A percentile compares a stretch with the other conserved stretches of the same genome.
These are phyloP conservation scores for Toxotes lorentzi DNA, from an alignment of 2,797 vertebrate genomes.

Conservation along the genomic window DNA sequence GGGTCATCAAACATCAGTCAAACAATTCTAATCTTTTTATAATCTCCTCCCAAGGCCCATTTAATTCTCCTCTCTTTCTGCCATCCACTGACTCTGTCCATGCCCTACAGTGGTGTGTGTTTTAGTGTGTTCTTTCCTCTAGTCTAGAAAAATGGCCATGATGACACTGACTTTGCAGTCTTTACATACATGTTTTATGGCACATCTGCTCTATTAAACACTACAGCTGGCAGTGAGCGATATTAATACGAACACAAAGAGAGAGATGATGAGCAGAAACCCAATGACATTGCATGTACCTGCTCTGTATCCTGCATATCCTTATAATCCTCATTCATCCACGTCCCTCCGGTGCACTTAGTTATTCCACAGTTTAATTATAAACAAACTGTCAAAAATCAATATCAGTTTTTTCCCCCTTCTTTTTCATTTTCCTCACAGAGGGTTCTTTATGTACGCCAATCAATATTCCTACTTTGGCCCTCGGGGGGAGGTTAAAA, in stretches of 20 bases:
- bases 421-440: conserved; percentile 58
- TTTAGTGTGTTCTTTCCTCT: neutral
- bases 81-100: neutral
- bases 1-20: conserved; percentile 30
- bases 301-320: conserved; percentile 24
- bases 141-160: neutral
- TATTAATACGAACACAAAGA: neutral
- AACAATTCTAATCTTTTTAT: conserved; percentile 5
- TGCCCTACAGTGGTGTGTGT: neutral
- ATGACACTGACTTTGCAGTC: neutral
- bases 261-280: conserved; percentile 20
- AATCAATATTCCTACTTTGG: conserved; percentile 69
- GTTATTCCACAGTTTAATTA: conserved; percentile 63
- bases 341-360: conserved; percentile 23
- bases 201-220: conserved; percentile 55
- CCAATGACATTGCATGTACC: neutral
- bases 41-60: conserved; percentile 26
- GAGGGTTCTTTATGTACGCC: conserved; percentile 63
- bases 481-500: conserved; percentile 63
- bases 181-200: conserved; percentile 21
- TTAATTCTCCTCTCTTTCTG: conserved; percentile 20
- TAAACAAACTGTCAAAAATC: conserved; percentile 72
- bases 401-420: conserved; percentile 48
- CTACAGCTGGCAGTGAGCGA: conserved; percentile 33
- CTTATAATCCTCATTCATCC: conserved; percentile 39